Conservation (phyloP, 1,140 invertebrate genomes). For the Formica exsecta region DNA sequence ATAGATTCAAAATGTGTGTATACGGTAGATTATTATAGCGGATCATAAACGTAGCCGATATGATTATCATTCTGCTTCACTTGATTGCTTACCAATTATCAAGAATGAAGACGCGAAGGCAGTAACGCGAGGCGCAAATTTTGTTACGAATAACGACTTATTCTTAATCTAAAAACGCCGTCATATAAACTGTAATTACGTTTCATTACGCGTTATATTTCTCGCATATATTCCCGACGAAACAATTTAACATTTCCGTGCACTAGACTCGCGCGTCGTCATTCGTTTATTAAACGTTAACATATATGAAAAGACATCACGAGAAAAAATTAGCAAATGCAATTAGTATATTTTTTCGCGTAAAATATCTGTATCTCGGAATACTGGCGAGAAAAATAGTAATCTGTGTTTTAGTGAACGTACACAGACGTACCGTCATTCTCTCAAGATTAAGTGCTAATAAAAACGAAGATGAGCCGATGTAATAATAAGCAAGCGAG, state of each 20-base stretch:
- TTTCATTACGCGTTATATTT: not conserved
- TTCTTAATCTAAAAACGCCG: not conserved
- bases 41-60: not conserved
- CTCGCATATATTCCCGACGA: not conserved
- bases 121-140: not conserved
- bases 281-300: slow-evolving; percentile 21
- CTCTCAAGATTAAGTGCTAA: slow-evolving; percentile 43
- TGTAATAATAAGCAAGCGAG: slow-evolving; percentile 54
- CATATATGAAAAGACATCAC: not conserved
- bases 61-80: slow-evolving; percentile 25
- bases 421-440: not conserved
- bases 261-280: not conserved
- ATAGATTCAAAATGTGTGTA: not conserved
- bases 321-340: slow-evolving; percentile 3
- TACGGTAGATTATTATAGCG: slow-evolving; percentile 7
- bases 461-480: slow-evolving; percentile 52
- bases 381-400: slow-evolving; percentile 6
- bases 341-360: not conserved
- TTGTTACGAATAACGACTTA: not conserved
- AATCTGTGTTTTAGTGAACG: slow-evolving; percentile 25
- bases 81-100: not conserved
- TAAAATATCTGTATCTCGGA: not conserved
- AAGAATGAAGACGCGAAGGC: not conserved
- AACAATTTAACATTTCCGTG: not conserved
- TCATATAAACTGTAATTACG: slow-evolving; percentile 1